Base-by-base conservation (phyloP, 1,140 invertebrate species). In the Hermatobates lingyangjiaoensis region DNA sequence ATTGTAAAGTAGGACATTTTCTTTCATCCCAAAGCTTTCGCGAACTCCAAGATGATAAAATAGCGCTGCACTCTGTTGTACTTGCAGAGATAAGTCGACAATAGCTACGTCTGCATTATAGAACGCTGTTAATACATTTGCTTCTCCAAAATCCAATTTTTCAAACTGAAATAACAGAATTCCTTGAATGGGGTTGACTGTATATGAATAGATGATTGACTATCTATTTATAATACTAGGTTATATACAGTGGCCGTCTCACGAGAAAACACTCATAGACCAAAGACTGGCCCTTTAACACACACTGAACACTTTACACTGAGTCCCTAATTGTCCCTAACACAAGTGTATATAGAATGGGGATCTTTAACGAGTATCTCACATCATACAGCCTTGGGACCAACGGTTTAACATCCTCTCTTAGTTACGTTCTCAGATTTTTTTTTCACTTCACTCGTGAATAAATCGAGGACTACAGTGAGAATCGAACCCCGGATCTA, bases 91-190 rank as follows among this genome's bases (percentile, higher is more conserved):
- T 57, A 98, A 74, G 71, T 99, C 95, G 27, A 98, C 88, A 23
- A 99, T 75, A 1, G 88, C 93, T 24, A 98, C 89, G 72, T 98
- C 95, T 0, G 94, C 93, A 77, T 95, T 94, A 67, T 98, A 96
- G 67, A 88, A 87, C 60, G 77, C 83, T 56, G 87, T 84, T 59
- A 87, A 59, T 3, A 84, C 82, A 67, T 83, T 86, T 49, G 82
- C 79, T 67, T 89, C 84, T 2, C 84, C 84, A 69, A 87, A 87
- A 66, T 88, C 84, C 28, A 88, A 66, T 63, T 86, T 86, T 61
- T 87, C 81, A 72, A 87, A 88, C 81, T 87, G 66, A 30, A 74
- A 71, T 54, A 47, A 42, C n/a, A n/a, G n/a, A n/a, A n/a, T n/a
- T n/a, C n/a, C n/a, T n/a, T n/a, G 56, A 54, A 42, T 52, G 38